Conservation (phyloP, 1,140 invertebrate genomes). For the Calephelis virginiensis region DNA sequence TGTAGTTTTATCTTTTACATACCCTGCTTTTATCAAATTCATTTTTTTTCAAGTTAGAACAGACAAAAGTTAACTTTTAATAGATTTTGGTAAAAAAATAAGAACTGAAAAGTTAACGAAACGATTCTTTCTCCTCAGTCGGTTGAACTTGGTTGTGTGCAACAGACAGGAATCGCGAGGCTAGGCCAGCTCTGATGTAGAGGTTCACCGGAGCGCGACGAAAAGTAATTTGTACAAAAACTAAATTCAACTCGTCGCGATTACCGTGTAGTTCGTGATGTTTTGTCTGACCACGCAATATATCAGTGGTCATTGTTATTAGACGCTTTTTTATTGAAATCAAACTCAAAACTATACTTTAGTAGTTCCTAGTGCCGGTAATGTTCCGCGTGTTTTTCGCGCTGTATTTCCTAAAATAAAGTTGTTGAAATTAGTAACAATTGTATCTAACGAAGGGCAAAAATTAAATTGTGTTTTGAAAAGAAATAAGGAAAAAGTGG, state of each 20-base stretch:
- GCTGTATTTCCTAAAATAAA: constrained; percentile 34
- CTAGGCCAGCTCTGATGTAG: constrained; percentile 63
- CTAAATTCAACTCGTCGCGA: constrained; percentile 75
- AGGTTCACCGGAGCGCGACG: constrained; percentile 73
- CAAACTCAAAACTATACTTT: constrained; percentile 24
- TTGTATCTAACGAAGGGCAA: too few relatives aligned
- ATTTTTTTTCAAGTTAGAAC: neutral
- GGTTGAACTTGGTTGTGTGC: constrained; percentile 31
- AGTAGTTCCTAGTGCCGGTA: constrained; percentile 57
- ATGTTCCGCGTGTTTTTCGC: constrained; percentile 55
- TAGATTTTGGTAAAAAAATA: neutral
- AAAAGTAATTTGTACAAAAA: constrained; percentile 78
- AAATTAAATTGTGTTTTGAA: constrained; percentile 22
- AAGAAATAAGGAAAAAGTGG: constrained; percentile 48
- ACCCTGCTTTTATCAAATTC: neutral
- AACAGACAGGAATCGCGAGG: constrained; percentile 45
- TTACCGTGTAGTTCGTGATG: constrained; percentile 71
- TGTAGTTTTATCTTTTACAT: neutral
- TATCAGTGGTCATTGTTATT: constrained; percentile 72
- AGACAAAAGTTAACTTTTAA: neutral
- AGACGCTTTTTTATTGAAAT: constrained; percentile 64
- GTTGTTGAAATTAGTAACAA: neutral
- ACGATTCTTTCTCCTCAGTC: constrained; percentile 19
- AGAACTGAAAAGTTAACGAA: neutral
- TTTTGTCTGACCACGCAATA: constrained; percentile 77